Base-by-base conservation (phyloP, 2,888 invertebrate genomes). In the Steinernema carpocapsae region DNA sequence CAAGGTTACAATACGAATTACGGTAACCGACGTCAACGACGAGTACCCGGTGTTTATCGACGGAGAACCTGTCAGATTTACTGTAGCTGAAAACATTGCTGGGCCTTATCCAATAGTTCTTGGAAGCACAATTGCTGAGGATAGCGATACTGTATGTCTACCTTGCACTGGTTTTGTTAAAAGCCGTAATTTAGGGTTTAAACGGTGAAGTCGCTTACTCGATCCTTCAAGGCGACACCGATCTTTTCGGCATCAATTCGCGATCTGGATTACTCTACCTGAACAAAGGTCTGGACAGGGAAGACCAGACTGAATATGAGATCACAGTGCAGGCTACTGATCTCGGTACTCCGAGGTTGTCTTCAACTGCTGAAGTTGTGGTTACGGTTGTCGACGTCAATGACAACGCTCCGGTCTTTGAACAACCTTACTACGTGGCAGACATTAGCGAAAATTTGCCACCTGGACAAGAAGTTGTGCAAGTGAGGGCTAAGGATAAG, bases 401-500 rank as follows among this genome's bases (percentile, higher is more conserved):
- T 32, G 74, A 74, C 45, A 74, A 74, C 37, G 74, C 74, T 48
- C 74, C 95, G 1, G 92, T 94, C 70, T 94, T 94, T 88, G 93
- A 92, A 84, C 92, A 93, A 78, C 72, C 78, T 84, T 73, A 75
- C 19, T 83, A 81, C 52, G 56, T 64, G 19, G 70, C 88, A 74
- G 80, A 79, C 17, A 73, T 82, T 2, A 37, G 51, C 7, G 77
- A 82, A 75, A 84, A 80, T 86, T 89, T 91, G 45, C 89, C 91
- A 74, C 88, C 91, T 24, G 92, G 93, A 22, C 91, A 91, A 32
- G 90, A 91, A 59, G 88, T 95, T 80, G 88, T 93, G 22, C 92
- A 92, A 88, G 92, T 97, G 24, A 91, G 91, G 73, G 95, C 95
- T 1, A 91, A 90, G 74, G 96, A 97, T 90, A 91, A 91, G 78